phyloP scores from a whole-genome alignment of 2,888 invertebrate species.

The Noctuana brunneofusca region DNA sequence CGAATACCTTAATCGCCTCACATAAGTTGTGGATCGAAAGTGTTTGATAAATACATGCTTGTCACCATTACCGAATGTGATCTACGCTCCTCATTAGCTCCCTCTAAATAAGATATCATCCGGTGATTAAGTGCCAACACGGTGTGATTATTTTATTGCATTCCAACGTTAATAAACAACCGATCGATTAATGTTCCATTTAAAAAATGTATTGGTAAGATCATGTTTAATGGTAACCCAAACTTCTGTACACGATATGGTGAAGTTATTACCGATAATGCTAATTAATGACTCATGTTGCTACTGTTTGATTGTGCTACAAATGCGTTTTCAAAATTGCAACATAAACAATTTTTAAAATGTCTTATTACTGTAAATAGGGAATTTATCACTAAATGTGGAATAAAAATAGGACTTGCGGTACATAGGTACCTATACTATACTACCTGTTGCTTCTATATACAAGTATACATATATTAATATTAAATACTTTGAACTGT shows the following conservation, averaged over 20 bases:
- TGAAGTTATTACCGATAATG: not conserved
- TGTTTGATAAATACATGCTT: conserved; percentile 75
- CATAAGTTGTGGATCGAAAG: conserved; percentile 77
- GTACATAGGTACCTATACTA: too few relatives aligned
- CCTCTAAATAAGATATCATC: conserved; percentile 77
- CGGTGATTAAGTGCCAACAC: conserved; percentile 68
- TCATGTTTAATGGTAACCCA: conserved; percentile 13
- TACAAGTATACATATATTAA: not conserved
- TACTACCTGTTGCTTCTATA: not conserved
- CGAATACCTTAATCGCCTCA: conserved; percentile 69
- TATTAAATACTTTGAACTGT: conserved; percentile 17
- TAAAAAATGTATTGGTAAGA: conserved; percentile 33
- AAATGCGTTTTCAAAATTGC: too few relatives aligned
- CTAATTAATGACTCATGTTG: not conserved
- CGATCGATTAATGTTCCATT: conserved; percentile 59
- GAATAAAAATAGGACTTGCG: not conserved
- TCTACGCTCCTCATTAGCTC: conserved; percentile 78
- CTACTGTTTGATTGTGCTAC: too few relatives aligned
- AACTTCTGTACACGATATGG: conserved; percentile 18
- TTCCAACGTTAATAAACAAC: conserved; percentile 68
- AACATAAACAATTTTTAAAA: not conserved
- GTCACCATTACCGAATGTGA: conserved; percentile 79
- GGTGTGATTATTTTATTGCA: conserved; percentile 77
- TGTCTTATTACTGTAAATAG: too few relatives aligned
- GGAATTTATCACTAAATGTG: not conserved